A percentile compares a stretch with the other conserved stretches of the same genome.
These are phyloP conservation scores for Clarias platycephalus DNA, from an alignment of 2,797 vertebrate species.

Conservation along the genomic window DNA sequence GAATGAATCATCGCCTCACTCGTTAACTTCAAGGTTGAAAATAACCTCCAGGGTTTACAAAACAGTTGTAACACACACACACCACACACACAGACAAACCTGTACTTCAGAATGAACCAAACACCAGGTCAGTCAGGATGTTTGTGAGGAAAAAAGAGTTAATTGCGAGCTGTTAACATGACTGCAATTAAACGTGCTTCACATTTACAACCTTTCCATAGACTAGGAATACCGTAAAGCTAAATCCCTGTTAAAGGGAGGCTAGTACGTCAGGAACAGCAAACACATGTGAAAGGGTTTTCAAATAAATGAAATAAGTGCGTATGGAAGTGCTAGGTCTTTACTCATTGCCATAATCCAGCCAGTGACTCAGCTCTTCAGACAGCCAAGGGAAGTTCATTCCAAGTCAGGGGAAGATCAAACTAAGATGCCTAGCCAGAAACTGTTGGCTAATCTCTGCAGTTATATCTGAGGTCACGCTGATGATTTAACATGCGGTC, in stretches of 20 bases:
- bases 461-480: constrained; percentile 35
- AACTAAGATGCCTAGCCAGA: not conserved
- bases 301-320: not conserved
- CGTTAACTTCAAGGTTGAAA: constrained; percentile 1
- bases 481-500: not conserved
- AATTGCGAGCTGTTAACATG: constrained; percentile 16
- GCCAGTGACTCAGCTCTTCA: constrained; percentile 5
- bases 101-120: constrained; percentile 16
- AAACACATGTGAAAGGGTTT: not conserved
- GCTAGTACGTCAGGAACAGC: not conserved
- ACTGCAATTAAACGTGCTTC: constrained; percentile 35
- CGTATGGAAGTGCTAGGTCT: not conserved
- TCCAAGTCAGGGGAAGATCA: not conserved
- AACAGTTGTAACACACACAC: constrained; percentile 16
- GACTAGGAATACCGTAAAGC: not conserved
- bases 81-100: not conserved
- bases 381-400: not conserved
- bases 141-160: constrained; percentile 8
- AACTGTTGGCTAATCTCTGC: constrained; percentile 42
- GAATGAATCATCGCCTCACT: not conserved
- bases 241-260: not conserved
- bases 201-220: not conserved
- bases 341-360: not conserved
- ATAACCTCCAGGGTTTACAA: constrained; percentile 28
- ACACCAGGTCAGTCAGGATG: constrained; percentile 9